Evolutionary conservation across 2,888 invertebrate genomes (phyloP).

Genomic region (Chesias legatella): DNA sequence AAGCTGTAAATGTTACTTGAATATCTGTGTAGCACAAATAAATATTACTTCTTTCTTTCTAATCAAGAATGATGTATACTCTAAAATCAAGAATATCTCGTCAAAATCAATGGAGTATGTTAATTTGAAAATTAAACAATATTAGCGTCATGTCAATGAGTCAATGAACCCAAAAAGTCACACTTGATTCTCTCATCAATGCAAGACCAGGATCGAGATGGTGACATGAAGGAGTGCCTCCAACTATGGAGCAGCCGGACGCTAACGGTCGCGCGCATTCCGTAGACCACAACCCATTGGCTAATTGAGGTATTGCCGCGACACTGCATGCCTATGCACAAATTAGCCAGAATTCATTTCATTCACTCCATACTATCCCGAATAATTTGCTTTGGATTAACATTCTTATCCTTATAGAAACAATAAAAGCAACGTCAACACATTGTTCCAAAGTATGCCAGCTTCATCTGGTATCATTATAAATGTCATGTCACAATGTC

Average conservation of each 20-base stretch:
- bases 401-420: too few species aligned
- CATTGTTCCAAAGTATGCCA: conserved; percentile 20
- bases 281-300: conserved; percentile 43
- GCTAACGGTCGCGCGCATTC: conserved; percentile 74
- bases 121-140: too few species aligned
- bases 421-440: conserved; percentile 11
- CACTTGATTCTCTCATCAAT: conserved; percentile 28
- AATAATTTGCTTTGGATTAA: too few species aligned
- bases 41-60: too few species aligned
- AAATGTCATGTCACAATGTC: conserved; percentile 38
- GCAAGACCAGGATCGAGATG: conserved; percentile 28
- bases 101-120: too few species aligned
- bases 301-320: conserved; percentile 54
- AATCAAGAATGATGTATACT: too few species aligned
- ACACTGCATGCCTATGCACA: conserved; percentile 27
- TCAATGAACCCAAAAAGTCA: conserved; percentile 27
- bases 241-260: conserved; percentile 64
- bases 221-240: conserved; percentile 46
- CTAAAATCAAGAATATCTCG: too few species aligned
- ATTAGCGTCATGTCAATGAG: neutral
- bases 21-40: too few species aligned
- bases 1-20: too few species aligned
- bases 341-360: conserved; percentile 6
- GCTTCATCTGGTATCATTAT: conserved; percentile 29
- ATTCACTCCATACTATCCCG: too few species aligned